Evolutionary conservation across 2,888 invertebrate species (phyloP).

Genomic region (Agrilus mali): DNA sequence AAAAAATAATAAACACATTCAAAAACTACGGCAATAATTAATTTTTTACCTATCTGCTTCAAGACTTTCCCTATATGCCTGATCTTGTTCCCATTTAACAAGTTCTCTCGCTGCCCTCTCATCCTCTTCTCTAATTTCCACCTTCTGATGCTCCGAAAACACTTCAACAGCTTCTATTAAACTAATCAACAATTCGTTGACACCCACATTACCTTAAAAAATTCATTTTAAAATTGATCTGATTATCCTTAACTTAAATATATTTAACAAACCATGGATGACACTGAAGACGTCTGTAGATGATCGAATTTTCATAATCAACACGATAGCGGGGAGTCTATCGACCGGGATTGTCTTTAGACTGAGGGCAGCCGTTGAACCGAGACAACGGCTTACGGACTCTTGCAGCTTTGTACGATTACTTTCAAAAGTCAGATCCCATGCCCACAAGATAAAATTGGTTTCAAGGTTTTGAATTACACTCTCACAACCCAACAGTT

Average conservation of each 20-base stretch:
- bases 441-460: slow-evolving; percentile 91
- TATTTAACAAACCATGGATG: slow-evolving; percentile 56
- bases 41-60: slow-evolving; percentile 60
- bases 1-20: not conserved
- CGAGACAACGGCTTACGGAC: slow-evolving; percentile 64
- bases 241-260: no score
- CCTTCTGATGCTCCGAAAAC: slow-evolving; percentile 63
- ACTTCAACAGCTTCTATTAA: slow-evolving; percentile 80
- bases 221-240: not conserved
- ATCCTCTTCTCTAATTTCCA: slow-evolving; percentile 72
- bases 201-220: slow-evolving; percentile 61
- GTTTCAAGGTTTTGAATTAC: slow-evolving; percentile 79
- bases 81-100: slow-evolving; percentile 88
- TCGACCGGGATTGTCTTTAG: slow-evolving; percentile 78
- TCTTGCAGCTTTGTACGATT: slow-evolving; percentile 71
- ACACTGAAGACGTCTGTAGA: slow-evolving; percentile 84
- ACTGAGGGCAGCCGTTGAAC: slow-evolving; percentile 71
- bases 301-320: slow-evolving; percentile 79
- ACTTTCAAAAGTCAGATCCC: slow-evolving; percentile 86
- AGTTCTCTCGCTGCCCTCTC: slow-evolving; percentile 79
- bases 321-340: slow-evolving; percentile 74
- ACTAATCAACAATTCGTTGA: slow-evolving; percentile 77
- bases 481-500: slow-evolving; percentile 81
- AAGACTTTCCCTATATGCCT: slow-evolving; percentile 82
- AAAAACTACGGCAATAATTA: not conserved